phyloP scores from a whole-genome alignment of 2,797 vertebrate species.

The Rhodeus uyekii region DNA sequence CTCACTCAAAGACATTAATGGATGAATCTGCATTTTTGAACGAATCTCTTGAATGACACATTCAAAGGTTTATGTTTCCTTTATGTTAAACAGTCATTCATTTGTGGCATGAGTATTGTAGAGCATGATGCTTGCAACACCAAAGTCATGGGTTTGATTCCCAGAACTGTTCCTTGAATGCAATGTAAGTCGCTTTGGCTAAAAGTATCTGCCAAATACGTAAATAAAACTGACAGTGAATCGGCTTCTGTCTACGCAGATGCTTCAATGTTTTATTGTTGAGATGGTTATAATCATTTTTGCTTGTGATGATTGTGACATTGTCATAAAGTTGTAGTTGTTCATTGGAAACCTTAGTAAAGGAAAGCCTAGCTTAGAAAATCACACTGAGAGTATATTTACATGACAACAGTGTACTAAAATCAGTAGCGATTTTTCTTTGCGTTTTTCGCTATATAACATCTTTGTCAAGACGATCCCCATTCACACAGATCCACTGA shows the following conservation, averaged over 20 bases:
- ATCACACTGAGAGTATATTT: neutral
- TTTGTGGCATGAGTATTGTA: neutral
- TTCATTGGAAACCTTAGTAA: neutral
- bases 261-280: neutral
- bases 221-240: too few species aligned
- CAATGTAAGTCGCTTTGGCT: too few species aligned
- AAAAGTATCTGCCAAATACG: too few species aligned
- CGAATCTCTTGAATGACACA: neutral
- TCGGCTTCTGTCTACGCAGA: neutral
- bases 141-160: too few species aligned
- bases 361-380: neutral
- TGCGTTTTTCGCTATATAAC: too few species aligned
- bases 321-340: neutral
- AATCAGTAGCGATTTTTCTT: neutral
- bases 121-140: too few species aligned
- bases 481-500: too few species aligned
- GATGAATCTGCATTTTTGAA: too few species aligned
- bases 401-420: neutral
- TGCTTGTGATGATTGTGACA: neutral
- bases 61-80: constrained; percentile 11
- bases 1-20: too few species aligned
- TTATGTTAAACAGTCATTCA: constrained; percentile 14
- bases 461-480: too few species aligned
- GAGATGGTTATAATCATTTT: neutral
- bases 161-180: too few species aligned